Base-by-base conservation (phyloP, 2,797 vertebrate genomes). In the Spinus olivaceus region DNA sequence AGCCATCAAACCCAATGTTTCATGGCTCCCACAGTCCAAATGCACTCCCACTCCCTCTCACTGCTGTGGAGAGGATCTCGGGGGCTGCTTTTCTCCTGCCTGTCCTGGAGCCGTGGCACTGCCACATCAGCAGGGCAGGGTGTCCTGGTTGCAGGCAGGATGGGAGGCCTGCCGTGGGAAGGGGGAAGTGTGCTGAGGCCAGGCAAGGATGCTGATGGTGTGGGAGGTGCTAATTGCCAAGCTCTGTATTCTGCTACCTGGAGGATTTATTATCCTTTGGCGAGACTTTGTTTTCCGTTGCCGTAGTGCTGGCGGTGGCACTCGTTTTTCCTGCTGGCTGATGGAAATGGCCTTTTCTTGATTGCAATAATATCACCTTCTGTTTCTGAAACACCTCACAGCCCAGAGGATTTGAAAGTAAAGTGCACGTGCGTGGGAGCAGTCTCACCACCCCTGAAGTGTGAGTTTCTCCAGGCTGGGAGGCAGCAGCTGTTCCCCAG, bases 301-400 rank as follows among this genome's bases (percentile, higher is more conserved):
- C 80, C 18, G 4, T 65, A 59, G 57, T 18, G 46, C 49, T 46
- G 78, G 35, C 54, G 60, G 41, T 71, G 61, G 85, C 3, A 0
- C 65, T 82, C 4, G 0, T 50, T 94, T 37, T 92, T 81, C 50
- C 85, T 60, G 44, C 39, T 73, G 44, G 50, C 72, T 90, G 90
- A 39, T 0, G 14, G 92, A 76, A 95, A 72, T 0, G 7, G 86
- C 79, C 78, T 82, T 79, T 79, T 93, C 91, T 87, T 71, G 64
- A 66, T 23, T 60, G 70, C 82, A 92, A 9, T 92, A 74, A 88
- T 82, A 81, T 69, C 85, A 93, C 85, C 81, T 83, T 91, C 84
- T 90, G 85, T 92, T 96, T 95, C 90, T 92, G 81, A 85, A 88
- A 71, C 82, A 91, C 84, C 77, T 90, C 14, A 1, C 37, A 74